Evolutionary conservation across 2,888 invertebrate species (phyloP).

Genomic region (Caradrina kadenii): DNA sequence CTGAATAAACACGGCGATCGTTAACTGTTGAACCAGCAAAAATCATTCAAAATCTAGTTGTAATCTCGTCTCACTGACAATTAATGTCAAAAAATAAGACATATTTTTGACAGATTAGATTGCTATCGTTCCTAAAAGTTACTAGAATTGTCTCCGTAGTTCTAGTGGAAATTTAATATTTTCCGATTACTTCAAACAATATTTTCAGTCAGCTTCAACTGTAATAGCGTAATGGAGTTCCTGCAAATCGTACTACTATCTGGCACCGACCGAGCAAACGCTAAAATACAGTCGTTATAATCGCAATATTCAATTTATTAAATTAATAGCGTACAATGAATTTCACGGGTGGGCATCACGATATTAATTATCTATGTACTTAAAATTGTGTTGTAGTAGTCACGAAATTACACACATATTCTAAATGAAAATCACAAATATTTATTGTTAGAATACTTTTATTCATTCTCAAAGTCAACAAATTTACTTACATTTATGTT

Average conservation of each 20-base stretch:
- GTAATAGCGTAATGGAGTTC: background rate
- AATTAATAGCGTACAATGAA: conserved; percentile 47
- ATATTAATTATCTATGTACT: conserved; percentile 45
- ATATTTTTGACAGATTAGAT: too few relatives aligned
- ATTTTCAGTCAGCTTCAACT: background rate
- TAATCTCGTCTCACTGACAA: too few relatives aligned
- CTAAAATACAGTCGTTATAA: conserved; percentile 27
- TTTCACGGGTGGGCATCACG: conserved; percentile 30
- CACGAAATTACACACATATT: conserved; percentile 6
- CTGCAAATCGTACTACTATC: conserved; percentile 21
- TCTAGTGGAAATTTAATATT: background rate
- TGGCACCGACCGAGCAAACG: conserved; percentile 24
- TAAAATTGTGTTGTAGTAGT: conserved; percentile 26
- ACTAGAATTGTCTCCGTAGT: too few relatives aligned
- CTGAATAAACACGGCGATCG: too few relatives aligned
- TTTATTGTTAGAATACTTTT: conserved; percentile 26
- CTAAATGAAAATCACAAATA: conserved; percentile 10
- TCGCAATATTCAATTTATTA: conserved; percentile 26
- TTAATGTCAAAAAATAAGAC: too few relatives aligned
- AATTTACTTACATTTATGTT: background rate
- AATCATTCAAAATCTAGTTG: too few relatives aligned
- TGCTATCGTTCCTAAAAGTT: too few relatives aligned
- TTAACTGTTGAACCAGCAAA: too few relatives aligned
- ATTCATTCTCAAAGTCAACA: background rate
- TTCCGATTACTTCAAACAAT: background rate